Conservation (phyloP, 1,140 invertebrate genomes). For the Platorchestia sp. region DNA sequence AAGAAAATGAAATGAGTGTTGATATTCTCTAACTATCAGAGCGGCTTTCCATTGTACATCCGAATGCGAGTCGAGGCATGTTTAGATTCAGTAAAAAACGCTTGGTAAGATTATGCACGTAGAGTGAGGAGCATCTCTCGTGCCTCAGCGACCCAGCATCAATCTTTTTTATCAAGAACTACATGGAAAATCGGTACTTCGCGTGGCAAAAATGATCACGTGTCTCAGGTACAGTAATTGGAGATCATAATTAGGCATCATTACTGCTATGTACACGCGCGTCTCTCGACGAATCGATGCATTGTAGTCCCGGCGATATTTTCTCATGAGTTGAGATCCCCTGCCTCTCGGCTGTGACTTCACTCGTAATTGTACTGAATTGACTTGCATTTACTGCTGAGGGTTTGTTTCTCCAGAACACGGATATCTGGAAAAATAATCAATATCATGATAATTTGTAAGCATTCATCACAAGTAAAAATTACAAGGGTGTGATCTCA, state of each 20-base stretch:
- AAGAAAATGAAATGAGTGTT: background rate
- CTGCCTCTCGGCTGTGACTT: background rate
- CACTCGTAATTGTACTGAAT: background rate
- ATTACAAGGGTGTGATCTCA: background rate
- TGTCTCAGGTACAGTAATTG: slow-evolving; percentile 3
- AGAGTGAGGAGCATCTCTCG: background rate
- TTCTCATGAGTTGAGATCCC: background rate
- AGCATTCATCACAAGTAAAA: background rate
- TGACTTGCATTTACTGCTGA: background rate
- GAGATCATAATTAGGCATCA: slow-evolving; percentile 11
- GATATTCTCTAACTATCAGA: background rate
- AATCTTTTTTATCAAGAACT: background rate
- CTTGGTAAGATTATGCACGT: background rate
- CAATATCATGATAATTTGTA: background rate
- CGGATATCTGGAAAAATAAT: background rate
- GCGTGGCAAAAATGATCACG: slow-evolving; percentile 19
- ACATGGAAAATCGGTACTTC: background rate
- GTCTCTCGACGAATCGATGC: background rate
- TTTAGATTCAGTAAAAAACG: background rate
- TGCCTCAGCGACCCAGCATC: background rate
- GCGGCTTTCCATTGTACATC: background rate
- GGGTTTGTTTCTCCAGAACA: background rate
- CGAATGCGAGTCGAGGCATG: background rate
- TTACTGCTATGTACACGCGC: slow-evolving; percentile 27
- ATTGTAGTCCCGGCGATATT: background rate